Conservation (phyloP, 2,797 vertebrate genomes). For the Dendrocincla tyrannina region DNA sequence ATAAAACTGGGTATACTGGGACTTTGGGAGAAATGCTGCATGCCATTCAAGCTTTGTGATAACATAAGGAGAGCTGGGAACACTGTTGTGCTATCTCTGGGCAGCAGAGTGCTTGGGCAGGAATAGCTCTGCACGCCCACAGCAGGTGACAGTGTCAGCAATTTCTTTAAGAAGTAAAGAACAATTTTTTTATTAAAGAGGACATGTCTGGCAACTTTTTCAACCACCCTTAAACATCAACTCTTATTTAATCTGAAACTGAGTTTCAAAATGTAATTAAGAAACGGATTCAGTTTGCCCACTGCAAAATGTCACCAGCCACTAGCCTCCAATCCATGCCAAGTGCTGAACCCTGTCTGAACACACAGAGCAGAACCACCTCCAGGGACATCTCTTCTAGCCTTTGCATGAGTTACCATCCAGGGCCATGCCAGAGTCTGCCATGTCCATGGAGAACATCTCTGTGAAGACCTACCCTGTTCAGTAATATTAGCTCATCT, state of each 20-base stretch:
- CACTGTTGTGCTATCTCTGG: not conserved
- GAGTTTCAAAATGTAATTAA: not conserved
- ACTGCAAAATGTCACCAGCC: not conserved
- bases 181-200: not conserved
- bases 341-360: accelerated
- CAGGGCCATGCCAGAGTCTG: not conserved
- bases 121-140: not conserved
- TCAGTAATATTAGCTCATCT: not conserved
- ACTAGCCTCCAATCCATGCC: accelerated
- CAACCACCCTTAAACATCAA: not conserved
- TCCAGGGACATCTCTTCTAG: not conserved
- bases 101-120: not conserved
- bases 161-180: not conserved
- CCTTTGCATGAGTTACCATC: not conserved
- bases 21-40: not conserved
- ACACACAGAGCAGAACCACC: not conserved
- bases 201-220: not conserved
- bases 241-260: not conserved
- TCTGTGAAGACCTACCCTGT: not conserved
- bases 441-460: not conserved
- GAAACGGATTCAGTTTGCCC: not conserved
- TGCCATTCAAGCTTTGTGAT: not conserved
- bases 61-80: not conserved
- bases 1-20: not conserved
- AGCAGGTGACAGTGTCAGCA: not conserved